Evolutionary conservation across 2,797 vertebrate genomes (phyloP), one percentile per base, ranked within the genome.

Genomic region (Furcifer pardalis): DNA sequence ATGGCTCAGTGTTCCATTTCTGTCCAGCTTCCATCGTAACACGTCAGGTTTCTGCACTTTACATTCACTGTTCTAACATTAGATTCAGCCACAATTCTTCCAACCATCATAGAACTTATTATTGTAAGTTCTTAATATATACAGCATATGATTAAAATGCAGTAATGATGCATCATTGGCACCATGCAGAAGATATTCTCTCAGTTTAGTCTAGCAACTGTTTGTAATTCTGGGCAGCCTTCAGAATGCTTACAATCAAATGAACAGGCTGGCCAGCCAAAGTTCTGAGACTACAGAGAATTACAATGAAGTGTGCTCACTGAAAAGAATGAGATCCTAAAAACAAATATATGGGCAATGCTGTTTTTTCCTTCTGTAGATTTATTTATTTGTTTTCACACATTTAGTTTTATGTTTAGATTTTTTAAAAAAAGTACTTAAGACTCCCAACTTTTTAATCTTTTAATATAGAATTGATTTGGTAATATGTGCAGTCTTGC

Each of bases 271-370:
- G 42, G 21, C 69, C 7, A 66, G 84, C 60, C 69, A 75, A 46
- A 71, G 27, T 74, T 74, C 62, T 66, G 59, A 79, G 44, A 32
- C 44, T 73, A 63, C 23, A 66, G 46, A 75, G 46, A 85, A 80
- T 68, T 85, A 9, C 12, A 66, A 44, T 80, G 77, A 85, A 80
- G 44, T 35, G 25, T 8, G 1, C 8, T 63, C 37, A 32, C 60
- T 32, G 62, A 63, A 65, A 44, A 59, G 25, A 7, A 12, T 62
- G 23, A 32, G 37, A 40, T 25, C 2, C 23, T 83, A 19, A 83
- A 59, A 65, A 65, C 27, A 79, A 52, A 69, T n/a, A 21, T 42
- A 32, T 49, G 5, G 19, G n/a, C 10, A 40, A 23, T 46, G 63
- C n/a, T 74, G 30, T 66, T 56, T 40, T 15, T 65, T 25, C 65